Conservation (phyloP, 2,888 invertebrate species). For the Rhaphigaster nebulosa region DNA sequence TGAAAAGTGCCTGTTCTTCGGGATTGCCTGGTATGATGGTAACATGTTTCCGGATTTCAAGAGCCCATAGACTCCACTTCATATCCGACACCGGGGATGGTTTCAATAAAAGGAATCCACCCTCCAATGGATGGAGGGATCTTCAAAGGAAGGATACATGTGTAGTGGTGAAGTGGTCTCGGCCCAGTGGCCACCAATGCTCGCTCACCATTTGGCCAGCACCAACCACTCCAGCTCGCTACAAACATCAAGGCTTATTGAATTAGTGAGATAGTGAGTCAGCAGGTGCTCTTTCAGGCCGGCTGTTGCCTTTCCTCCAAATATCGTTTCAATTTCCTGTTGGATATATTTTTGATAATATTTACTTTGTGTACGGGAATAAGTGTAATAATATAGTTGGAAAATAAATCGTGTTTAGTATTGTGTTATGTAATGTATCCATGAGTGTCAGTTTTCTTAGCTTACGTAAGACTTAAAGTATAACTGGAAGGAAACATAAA, state of each 20-base stretch:
- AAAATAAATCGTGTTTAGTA: too few species aligned
- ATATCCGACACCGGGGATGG: neutral
- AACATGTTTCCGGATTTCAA: slow-evolving; percentile 15
- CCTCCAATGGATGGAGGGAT: neutral
- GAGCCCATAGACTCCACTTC: neutral
- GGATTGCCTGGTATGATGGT: neutral
- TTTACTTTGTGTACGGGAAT: neutral
- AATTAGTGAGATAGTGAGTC: slow-evolving; percentile 49
- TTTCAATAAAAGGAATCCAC: slow-evolving; percentile 40
- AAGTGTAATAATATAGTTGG: too few species aligned
- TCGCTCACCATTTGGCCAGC: neutral
- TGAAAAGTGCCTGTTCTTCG: neutral
- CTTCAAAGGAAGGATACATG: slow-evolving; percentile 44
- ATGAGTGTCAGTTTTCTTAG: too few species aligned
- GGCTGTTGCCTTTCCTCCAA: neutral
- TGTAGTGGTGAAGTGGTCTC: slow-evolving; percentile 48
- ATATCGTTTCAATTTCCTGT: neutral
- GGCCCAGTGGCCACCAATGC: slow-evolving; percentile 31
- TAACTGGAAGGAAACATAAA: too few species aligned
- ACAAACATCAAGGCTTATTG: slow-evolving; percentile 47
- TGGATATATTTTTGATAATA: neutral
- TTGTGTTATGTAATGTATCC: too few species aligned
- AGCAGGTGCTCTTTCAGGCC: slow-evolving; percentile 17
- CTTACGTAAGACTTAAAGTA: too few species aligned
- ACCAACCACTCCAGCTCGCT: neutral